Conservation (phyloP, 2,113 vertebrate genomes). For the Nasalis larvatus region DNA sequence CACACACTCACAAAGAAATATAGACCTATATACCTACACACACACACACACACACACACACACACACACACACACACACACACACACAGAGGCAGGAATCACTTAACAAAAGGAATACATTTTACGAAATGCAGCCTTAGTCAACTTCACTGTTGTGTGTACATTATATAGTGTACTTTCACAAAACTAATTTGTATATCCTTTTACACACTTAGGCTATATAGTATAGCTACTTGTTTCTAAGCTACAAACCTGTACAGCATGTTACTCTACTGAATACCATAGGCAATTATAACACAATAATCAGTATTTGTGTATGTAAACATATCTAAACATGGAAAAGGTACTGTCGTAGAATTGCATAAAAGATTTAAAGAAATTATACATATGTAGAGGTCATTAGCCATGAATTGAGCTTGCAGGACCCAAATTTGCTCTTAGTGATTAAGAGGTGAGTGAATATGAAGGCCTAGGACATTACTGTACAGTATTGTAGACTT, state of each 20-base stretch:
- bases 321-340: background rate
- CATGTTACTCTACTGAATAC: background rate
- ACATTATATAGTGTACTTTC: background rate
- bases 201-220: background rate
- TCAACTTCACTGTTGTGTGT: background rate
- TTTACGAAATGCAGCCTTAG: background rate
- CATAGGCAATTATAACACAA: background rate
- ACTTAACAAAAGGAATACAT: background rate
- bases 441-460: background rate
- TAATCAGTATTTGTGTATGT: background rate
- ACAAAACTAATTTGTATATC: background rate
- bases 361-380: background rate
- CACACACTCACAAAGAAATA: too few species aligned
- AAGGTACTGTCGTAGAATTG: background rate
- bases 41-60: background rate
- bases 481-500: background rate
- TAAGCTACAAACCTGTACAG: background rate
- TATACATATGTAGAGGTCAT: background rate
- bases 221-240: background rate
- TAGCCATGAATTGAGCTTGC: background rate
- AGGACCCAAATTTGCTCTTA: background rate
- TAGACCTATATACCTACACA: background rate
- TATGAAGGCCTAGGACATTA: background rate
- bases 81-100: background rate
- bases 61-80: background rate